phyloP scores from a whole-genome alignment of 1,140 invertebrate genomes.

The Drosophila murphyi region DNA sequence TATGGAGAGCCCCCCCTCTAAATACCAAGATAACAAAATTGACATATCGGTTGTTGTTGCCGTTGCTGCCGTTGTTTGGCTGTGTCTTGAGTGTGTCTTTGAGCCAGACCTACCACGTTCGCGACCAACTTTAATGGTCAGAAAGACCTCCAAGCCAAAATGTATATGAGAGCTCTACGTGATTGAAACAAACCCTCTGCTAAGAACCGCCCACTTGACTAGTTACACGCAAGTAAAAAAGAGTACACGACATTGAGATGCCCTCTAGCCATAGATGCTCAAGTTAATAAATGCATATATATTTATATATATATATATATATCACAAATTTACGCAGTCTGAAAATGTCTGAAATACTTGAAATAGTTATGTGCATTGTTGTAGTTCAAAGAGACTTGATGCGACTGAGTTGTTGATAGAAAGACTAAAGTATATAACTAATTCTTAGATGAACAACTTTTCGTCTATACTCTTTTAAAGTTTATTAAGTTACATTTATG shows the following conservation, averaged over 20 bases:
- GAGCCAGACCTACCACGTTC: conserved; percentile 23
- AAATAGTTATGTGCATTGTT: no score
- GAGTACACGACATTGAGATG: not conserved
- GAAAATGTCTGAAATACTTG: no score
- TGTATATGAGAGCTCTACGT: conserved; percentile 28
- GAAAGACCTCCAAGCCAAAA: conserved; percentile 45
- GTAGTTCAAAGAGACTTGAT: not conserved
- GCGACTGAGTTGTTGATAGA: not conserved
- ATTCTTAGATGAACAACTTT: no score
- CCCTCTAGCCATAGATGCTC: no score
- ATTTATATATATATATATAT: no score
- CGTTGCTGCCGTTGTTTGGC: not conserved
- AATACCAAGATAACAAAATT: conserved; percentile 11
- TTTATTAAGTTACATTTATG: no score
- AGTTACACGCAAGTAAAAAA: not conserved
- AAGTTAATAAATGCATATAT: not conserved
- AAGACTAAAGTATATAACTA: not conserved
- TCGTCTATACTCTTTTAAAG: no score
- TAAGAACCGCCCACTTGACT: conserved; percentile 17
- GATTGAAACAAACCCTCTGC: conserved; percentile 32
- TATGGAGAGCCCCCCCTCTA: not conserved
- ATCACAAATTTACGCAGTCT: no score
- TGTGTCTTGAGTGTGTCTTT: conserved; percentile 12
- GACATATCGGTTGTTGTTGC: not conserved
- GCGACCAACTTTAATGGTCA: conserved; percentile 43